Evolutionary conservation across 2,797 vertebrate species (phyloP).

Genomic region (Coluber constrictor): DNA sequence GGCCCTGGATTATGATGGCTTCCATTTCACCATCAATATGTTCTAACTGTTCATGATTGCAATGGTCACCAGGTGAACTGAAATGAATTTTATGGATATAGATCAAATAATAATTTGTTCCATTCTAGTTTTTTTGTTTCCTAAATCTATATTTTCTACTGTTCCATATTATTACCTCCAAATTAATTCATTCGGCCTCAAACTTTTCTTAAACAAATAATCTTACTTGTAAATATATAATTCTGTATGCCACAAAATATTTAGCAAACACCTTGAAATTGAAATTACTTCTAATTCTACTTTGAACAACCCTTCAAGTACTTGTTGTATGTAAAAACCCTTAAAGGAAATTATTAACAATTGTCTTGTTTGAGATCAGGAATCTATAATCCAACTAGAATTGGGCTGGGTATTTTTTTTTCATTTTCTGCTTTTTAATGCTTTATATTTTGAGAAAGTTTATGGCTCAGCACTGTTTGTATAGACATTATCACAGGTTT

Average conservation of each 20-base stretch:
- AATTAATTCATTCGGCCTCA: neutral
- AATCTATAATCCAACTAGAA: conserved; percentile 37
- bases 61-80: too few species aligned
- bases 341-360: conserved; percentile 2
- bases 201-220: neutral
- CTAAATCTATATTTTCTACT: neutral
- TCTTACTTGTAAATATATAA: neutral
- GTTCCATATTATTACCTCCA: neutral
- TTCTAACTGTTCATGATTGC: neutral
- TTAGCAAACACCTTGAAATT: neutral
- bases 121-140: neutral
- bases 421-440: neutral
- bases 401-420: conserved; percentile 9
- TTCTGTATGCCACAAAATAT: neutral
- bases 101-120: neutral
- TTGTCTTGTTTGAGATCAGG: conserved; percentile 15
- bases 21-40: neutral
- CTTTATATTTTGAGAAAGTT: neutral
- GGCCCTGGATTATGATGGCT: neutral
- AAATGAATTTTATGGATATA: too few species aligned
- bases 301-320: neutral
- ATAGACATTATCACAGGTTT: neutral
- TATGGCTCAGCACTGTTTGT: neutral
- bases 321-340: neutral
- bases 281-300: neutral